These are phyloP conservation scores for Picus viridis DNA, from an alignment of 2,797 vertebrate genomes.

Conservation along the genomic window DNA sequence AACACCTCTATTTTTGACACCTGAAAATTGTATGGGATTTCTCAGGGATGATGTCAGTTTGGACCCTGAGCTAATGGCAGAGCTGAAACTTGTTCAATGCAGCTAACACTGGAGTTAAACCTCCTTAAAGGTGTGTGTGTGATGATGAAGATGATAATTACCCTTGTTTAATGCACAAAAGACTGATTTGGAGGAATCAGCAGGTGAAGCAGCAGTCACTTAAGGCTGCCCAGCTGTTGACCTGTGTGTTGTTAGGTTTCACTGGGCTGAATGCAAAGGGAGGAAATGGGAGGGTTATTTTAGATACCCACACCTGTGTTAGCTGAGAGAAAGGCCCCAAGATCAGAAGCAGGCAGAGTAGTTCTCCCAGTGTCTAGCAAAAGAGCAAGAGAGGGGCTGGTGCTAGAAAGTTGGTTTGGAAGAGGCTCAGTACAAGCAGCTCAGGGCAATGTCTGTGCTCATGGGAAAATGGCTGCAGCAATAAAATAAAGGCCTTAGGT, in stretches of 20 bases:
- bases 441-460: not conserved
- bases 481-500: not conserved
- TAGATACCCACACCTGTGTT: not conserved
- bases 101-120: not conserved
- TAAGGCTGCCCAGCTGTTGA: not conserved
- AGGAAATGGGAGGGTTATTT: not conserved
- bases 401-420: not conserved
- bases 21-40: not conserved
- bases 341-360: not conserved
- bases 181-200: not conserved
- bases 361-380: not conserved
- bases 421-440: not conserved
- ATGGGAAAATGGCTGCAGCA: not conserved
- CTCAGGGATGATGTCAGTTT: not conserved
- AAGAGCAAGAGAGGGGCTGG: not conserved
- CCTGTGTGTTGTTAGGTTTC: not conserved
- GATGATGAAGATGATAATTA: not conserved
- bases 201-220: not conserved
- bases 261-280: fast-evolving
- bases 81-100: not conserved
- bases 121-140: not conserved
- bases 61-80: not conserved
- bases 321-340: not conserved
- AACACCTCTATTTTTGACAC: not conserved
- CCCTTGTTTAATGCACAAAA: not conserved